phyloP scores from a whole-genome alignment of 2,113 vertebrate species.

The Donacobius atricapilla region DNA sequence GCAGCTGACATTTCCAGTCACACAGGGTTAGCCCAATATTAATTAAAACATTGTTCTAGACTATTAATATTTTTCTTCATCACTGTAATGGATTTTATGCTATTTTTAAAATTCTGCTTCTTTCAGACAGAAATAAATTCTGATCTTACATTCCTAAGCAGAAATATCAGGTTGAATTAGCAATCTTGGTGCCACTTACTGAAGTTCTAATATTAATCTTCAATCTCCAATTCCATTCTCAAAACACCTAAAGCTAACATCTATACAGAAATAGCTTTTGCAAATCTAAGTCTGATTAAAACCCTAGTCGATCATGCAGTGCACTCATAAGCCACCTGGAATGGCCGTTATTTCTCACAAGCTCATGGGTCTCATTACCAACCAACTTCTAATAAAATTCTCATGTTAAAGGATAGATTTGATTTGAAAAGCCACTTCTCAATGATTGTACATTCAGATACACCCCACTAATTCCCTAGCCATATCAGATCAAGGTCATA shows the following conservation, averaged over 20 bases:
- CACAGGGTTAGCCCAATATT: not conserved
- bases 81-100: not conserved
- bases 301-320: not conserved
- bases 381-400: not conserved
- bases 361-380: not conserved
- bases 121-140: not conserved
- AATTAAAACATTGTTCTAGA: not conserved
- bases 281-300: not conserved
- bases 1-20: not conserved
- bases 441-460: not conserved
- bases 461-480: not conserved
- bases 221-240: not conserved
- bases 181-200: not conserved
- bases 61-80: not conserved
- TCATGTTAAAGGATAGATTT: not conserved
- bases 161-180: not conserved
- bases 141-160: not conserved
- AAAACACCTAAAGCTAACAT: not conserved
- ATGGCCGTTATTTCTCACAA: not conserved
- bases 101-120: slow-evolving; percentile 1
- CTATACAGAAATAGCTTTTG: not conserved
- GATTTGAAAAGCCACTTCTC: not conserved
- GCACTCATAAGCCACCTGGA: not conserved
- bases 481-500: not conserved
- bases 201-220: not conserved